Evolutionary conservation across 2,113 vertebrate genomes (phyloP).

Genomic region (Carettochelys insculpta): DNA sequence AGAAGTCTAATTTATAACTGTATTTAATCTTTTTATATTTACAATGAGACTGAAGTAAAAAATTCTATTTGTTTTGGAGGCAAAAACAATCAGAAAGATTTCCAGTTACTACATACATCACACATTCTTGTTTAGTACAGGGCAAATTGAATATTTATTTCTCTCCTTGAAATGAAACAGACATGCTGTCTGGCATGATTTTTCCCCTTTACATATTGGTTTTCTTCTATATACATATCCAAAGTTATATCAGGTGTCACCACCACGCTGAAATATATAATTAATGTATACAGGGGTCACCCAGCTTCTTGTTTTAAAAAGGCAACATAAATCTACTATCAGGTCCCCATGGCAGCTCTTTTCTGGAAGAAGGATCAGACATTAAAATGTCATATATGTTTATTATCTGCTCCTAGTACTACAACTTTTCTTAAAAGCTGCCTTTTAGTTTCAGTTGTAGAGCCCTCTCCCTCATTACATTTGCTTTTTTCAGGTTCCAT

Average conservation of each 20-base stretch:
- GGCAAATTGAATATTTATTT: constrained; percentile 71
- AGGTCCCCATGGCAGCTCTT: not conserved
- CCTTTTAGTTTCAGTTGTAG: not conserved
- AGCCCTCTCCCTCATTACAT: not conserved
- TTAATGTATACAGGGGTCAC: constrained; percentile 13
- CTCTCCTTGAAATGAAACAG: constrained; percentile 66
- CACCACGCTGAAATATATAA: constrained; percentile 8
- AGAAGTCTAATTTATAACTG: constrained; percentile 32
- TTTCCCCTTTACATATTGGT: constrained; percentile 36
- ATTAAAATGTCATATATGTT: not conserved
- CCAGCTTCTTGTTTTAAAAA: not conserved
- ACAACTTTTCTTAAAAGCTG: not conserved
- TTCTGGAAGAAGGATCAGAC: not conserved
- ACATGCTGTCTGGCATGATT: constrained; percentile 63
- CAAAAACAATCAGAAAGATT: constrained; percentile 49
- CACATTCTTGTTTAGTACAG: constrained; percentile 53
- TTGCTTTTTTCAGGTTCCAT: not conserved
- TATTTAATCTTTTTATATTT: constrained; percentile 23
- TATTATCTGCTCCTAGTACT: not conserved
- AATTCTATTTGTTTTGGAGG: constrained; percentile 45
- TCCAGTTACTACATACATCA: constrained; percentile 51
- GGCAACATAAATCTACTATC: not conserved
- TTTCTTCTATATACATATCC: constrained; percentile 48
- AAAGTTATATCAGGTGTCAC: constrained; percentile 18
- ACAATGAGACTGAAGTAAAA: constrained; percentile 52